Evolutionary conservation across 1,140 invertebrate genomes (phyloP).

Genomic region (Drosophila lacteicornis): DNA sequence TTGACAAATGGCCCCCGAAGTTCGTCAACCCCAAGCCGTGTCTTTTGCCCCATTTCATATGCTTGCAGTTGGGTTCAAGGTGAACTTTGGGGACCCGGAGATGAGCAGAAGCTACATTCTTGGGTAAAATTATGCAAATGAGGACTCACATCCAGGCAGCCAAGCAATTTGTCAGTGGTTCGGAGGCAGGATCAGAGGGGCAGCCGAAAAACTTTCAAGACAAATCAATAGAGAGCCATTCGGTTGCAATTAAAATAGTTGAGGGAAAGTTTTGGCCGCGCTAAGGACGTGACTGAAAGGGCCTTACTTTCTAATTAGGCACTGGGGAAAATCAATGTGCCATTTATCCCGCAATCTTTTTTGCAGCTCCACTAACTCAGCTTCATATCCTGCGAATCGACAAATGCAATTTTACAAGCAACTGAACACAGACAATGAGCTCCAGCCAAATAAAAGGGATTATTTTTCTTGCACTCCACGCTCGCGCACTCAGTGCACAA

Average conservation of each 20-base stretch:
- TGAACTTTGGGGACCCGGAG: slow-evolving; percentile 36
- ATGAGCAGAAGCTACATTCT: slow-evolving; percentile 19
- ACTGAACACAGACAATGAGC: slow-evolving; percentile 49
- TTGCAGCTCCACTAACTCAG: slow-evolving; percentile 22
- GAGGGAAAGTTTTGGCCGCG: slow-evolving; percentile 38
- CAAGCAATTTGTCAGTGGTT: slow-evolving; percentile 68
- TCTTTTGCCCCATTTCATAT: slow-evolving; percentile 25
- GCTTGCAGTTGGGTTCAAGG: slow-evolving; percentile 60
- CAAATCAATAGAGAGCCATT: slow-evolving; percentile 62
- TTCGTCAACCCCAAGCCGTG: slow-evolving; percentile 23
- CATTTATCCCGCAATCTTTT: slow-evolving; percentile 9
- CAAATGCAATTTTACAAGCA: slow-evolving; percentile 63
- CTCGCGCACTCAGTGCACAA: slow-evolving; percentile 23
- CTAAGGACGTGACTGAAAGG: slow-evolving; percentile 56
- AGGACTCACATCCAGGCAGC: slow-evolving; percentile 22
- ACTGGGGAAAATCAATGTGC: slow-evolving; percentile 44
- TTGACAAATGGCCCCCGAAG: slow-evolving; percentile 65
- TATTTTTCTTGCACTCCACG: slow-evolving; percentile 1
- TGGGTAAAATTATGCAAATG: slow-evolving; percentile 70
- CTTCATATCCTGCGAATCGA: slow-evolving; percentile 44
- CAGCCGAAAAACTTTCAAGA: slow-evolving; percentile 57
- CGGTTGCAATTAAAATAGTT: slow-evolving; percentile 72
- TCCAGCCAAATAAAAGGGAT: slow-evolving; percentile 36
- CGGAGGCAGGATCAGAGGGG: slow-evolving; percentile 3
- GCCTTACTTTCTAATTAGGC: slow-evolving; percentile 50